Evolutionary conservation across 2,888 invertebrate species (phyloP), one percentile per base, ranked within the genome.

Genomic region (Vannuccia rotundouncinata): DNA sequence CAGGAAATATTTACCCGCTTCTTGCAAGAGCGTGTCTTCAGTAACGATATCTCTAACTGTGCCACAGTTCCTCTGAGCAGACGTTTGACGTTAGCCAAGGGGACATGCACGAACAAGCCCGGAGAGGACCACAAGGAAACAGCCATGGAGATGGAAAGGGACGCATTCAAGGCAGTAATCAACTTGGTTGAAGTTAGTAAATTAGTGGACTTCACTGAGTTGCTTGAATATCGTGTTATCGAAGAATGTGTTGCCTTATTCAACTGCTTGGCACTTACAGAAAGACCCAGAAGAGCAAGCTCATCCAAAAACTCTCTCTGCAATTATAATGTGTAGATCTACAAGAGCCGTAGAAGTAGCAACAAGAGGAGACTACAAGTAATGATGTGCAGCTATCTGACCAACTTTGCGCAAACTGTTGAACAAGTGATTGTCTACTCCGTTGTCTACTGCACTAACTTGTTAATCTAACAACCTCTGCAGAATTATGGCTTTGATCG

Each of bases 201-300:
- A 78, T 31, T 45, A 45, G 45, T 45, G 45, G 45, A 45, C 45
- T 17, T 45, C 45, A 5, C 45, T 45, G 45, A 45, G 5, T 45
- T 45, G 45, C 78, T 78, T 13, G 76, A 78, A 75, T 75, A 78
- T 75, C 78, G 78, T 73, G 78, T 78, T 76, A 75, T 78, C 78
- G 76, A 78, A 31, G 78, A 78, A 31, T 78, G 78, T 78, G 78
- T 78, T 17, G 76, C 78, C 5, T 78, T 31, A 31, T 78, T 31
- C 22, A 78, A 22, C 22, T 78, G 17, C 29, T 76, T 75, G 78
- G 78, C 78, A 78, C 78, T 2, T 78, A 76, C 78, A 73, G 78
- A 59, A 78, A 78, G 75, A 78, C 78, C 29, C 78, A 78, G 78
- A 78, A 78, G 78, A 78, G 78, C 45, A 45, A 45, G 17, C 45